phyloP scores from a whole-genome alignment of 2,113 vertebrate genomes.

The Equus quagga region DNA sequence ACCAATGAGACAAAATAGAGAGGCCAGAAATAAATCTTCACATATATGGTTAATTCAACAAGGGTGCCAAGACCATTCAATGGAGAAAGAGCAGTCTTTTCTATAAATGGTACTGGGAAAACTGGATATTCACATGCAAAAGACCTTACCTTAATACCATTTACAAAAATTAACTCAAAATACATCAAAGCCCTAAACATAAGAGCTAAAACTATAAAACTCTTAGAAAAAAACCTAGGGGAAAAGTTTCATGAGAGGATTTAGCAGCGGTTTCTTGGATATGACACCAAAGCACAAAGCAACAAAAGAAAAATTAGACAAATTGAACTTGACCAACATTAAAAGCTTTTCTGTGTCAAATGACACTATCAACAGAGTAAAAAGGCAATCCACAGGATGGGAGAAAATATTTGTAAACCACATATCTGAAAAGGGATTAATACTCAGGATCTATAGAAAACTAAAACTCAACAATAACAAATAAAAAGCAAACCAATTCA shows the following conservation, averaged over 20 bases:
- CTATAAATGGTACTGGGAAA: neutral
- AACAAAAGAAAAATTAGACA: neutral
- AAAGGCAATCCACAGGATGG: neutral
- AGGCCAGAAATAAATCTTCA: neutral
- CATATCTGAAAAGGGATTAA: neutral
- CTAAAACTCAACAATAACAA: neutral
- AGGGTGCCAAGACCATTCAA: neutral
- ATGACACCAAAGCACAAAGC: neutral
- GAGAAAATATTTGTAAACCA: neutral
- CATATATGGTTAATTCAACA: neutral
- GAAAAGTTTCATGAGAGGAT: neutral
- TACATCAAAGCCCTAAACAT: neutral
- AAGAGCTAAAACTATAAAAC: neutral
- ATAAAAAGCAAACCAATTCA: neutral
- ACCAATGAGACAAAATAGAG: neutral
- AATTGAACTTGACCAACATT: neutral
- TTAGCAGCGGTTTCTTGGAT: neutral
- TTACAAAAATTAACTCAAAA: neutral
- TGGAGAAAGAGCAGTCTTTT: neutral
- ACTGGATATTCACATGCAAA: neutral
- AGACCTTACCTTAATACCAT: neutral
- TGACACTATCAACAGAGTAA: neutral
- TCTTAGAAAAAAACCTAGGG: neutral
- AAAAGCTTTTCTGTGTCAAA: neutral
- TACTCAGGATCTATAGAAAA: neutral